Base-by-base conservation (phyloP, 2,113 vertebrate genomes). In the Cricetomys ansorgei region DNA sequence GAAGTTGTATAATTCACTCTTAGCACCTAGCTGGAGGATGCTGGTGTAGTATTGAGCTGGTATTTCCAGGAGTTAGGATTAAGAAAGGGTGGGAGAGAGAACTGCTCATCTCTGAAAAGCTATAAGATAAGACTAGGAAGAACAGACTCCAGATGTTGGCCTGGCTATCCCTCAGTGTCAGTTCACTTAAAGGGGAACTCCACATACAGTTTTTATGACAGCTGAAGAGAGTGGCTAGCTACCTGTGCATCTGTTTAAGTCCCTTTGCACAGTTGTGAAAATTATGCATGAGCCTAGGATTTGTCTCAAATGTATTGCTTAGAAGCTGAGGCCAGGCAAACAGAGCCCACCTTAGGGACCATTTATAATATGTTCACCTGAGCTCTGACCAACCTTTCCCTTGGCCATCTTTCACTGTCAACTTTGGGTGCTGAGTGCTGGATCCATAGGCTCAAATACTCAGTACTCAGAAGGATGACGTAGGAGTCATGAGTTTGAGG, bases 341-440 rank as follows among this genome's bases (percentile, higher is more conserved):
- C 31, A 3, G 1, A 48, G 23, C 11, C 23, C 27, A 17, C 23
- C 3, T 29, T 15, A 73, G 40, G 43, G 9, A 25, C 34, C 2
- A 0, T 37, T 17, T 75, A 29, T 55, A 57, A 43, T 40, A 45
- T 9, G 4, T 7, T 45, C 19, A 53, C 4, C 17, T 17, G 8
- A 13, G 48, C 7, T 29, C n/a, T 4, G 1, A 37, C 6, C 19
- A 79, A 19, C 3, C 5, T 17, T 34, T 62, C 27, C 2, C 2
- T 9, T 3, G 9, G 31, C 5, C 48, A 21, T 37, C 37, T 65
- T 77, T 67, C 31, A 37, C 31, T 69, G 31, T 75, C 37, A 29
- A 25, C 25, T 31, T 15, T 70, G 48, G 89, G n/a, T 59, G 3
- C 9, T 45, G 19, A 86, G 37, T 69, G 53, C 10, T 31, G 29